Percentiles rank a stretch among this genome's conserved stretches.
These are phyloP conservation scores for Pogonomyrmex barbatus DNA, from an alignment of 1,140 invertebrate genomes.

Conservation along the genomic window DNA sequence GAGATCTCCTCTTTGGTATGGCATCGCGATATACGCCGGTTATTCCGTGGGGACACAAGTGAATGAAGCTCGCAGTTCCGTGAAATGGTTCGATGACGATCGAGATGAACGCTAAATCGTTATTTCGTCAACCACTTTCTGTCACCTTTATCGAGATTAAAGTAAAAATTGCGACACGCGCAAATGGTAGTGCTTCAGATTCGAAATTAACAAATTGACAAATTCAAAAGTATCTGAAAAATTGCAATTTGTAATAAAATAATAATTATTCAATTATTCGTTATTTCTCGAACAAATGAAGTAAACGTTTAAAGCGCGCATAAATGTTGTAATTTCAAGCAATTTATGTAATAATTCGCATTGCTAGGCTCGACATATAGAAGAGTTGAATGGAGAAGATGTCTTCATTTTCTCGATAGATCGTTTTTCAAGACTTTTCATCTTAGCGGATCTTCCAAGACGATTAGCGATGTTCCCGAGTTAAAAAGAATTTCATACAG, in stretches of 20 bases:
- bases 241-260: neutral
- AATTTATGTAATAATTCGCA: neutral
- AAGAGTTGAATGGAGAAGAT: slow-evolving; percentile 19
- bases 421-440: slow-evolving; percentile 31
- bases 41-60: slow-evolving; percentile 60
- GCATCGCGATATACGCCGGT: slow-evolving; percentile 57
- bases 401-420: slow-evolving; percentile 40
- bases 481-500: slow-evolving; percentile 66
- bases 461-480: slow-evolving; percentile 61
- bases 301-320: neutral
- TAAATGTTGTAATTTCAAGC: neutral
- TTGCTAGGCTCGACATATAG: slow-evolving; percentile 35
- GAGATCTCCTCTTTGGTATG: slow-evolving; percentile 63
- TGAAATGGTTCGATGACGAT: slow-evolving; percentile 26
- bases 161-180: neutral
- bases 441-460: slow-evolving; percentile 52
- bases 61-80: slow-evolving; percentile 46
- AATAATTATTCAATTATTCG: neutral
- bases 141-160: neutral
- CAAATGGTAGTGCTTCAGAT: neutral
- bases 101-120: slow-evolving; percentile 54
- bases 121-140: slow-evolving; percentile 17
- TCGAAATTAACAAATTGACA: neutral
- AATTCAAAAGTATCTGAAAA: neutral
- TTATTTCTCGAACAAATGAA: neutral